Percentiles rank a stretch among this genome's conserved stretches.
These are phyloP conservation scores for Lordiphosa stackelbergi DNA, from an alignment of 1,140 invertebrate genomes.

Conservation along the genomic window DNA sequence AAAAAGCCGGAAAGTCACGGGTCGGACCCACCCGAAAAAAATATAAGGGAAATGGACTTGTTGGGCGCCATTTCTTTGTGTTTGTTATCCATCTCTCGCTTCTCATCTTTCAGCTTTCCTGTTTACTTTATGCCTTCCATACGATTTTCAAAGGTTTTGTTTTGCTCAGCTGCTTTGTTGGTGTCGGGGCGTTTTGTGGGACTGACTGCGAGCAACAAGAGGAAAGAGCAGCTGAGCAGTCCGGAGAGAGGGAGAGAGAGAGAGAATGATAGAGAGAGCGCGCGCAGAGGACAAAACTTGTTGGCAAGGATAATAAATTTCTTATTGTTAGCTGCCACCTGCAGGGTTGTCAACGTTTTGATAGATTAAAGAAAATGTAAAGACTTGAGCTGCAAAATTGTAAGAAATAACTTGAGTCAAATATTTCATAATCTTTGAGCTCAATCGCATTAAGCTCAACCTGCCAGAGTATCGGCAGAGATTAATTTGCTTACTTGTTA, in stretches of 20 bases:
- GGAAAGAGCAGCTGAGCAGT: too few species aligned
- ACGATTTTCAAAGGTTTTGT: constrained; percentile 51
- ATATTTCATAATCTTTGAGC: too few species aligned
- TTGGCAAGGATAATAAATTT: constrained; percentile 46
- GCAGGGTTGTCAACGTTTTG: constrained; percentile 34
- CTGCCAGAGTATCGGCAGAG: too few species aligned
- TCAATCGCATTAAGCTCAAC: too few species aligned
- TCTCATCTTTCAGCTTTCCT: constrained; percentile 15
- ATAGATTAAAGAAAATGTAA: too few species aligned
- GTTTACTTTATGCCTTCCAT: constrained; percentile 41
- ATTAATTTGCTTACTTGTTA: too few species aligned
- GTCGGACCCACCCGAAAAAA: constrained; percentile 13
- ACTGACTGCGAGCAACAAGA: not conserved
- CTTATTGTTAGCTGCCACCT: constrained; percentile 19
- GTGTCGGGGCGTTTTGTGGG: not conserved
- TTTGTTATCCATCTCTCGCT: constrained; percentile 19
- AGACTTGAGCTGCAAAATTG: too few species aligned
- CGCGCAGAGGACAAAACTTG: constrained; percentile 44
- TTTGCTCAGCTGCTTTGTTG: constrained; percentile 57
- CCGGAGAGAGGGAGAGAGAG: not conserved
- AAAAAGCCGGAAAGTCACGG: constrained; percentile 42
- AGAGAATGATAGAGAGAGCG: too few species aligned
- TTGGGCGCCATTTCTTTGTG: constrained; percentile 22
- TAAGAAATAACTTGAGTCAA: too few species aligned
- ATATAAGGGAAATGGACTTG: constrained; percentile 10